A percentile compares a stretch with the other conserved stretches of the same genome.
Evolutionary conservation across 2,888 invertebrate species (phyloP).

Genomic region (Megastigmus dorsalis): DNA sequence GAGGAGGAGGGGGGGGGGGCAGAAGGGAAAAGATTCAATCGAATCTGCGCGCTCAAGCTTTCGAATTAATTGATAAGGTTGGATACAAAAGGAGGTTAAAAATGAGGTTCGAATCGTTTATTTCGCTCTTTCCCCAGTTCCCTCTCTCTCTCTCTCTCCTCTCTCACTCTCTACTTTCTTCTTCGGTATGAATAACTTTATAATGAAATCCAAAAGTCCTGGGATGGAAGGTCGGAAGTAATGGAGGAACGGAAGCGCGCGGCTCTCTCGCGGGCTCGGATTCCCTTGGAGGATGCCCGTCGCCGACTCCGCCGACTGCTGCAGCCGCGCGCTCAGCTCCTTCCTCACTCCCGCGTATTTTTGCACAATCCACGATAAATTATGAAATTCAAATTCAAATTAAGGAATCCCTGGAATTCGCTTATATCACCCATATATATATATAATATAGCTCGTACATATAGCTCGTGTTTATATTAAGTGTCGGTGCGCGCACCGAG

Average conservation of each 20-base stretch:
- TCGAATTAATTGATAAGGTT: constrained; percentile 54
- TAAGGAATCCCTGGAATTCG: constrained; percentile 36
- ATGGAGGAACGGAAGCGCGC: constrained; percentile 27
- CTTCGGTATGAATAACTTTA: constrained; percentile 45
- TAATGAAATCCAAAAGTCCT: constrained; percentile 49
- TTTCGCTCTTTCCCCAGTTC: neutral
- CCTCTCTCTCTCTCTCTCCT: neutral
- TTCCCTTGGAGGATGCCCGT: too few species aligned
- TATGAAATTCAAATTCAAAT: constrained; percentile 51
- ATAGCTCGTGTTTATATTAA: too few species aligned
- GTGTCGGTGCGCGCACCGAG: too few species aligned
- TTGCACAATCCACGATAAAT: constrained; percentile 36
- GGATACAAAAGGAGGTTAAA: constrained; percentile 39
- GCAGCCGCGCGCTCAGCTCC: too few species aligned
- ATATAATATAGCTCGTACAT: too few species aligned
- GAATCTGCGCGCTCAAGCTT: constrained; percentile 28
- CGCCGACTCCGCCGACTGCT: too few species aligned
- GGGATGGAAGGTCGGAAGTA: constrained; percentile 15
- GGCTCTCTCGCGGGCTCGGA: neutral
- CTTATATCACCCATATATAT: too few species aligned
- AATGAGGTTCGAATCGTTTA: constrained; percentile 21
- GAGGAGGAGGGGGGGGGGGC: too few species aligned
- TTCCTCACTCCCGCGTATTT: constrained; percentile 3
- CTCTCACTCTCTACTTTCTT: neutral
- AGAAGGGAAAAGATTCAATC: constrained; percentile 43